Evolutionary conservation across 2,113 vertebrate genomes (phyloP), one percentile per base, ranked within the genome.

Genomic region (Grallaria varia): DNA sequence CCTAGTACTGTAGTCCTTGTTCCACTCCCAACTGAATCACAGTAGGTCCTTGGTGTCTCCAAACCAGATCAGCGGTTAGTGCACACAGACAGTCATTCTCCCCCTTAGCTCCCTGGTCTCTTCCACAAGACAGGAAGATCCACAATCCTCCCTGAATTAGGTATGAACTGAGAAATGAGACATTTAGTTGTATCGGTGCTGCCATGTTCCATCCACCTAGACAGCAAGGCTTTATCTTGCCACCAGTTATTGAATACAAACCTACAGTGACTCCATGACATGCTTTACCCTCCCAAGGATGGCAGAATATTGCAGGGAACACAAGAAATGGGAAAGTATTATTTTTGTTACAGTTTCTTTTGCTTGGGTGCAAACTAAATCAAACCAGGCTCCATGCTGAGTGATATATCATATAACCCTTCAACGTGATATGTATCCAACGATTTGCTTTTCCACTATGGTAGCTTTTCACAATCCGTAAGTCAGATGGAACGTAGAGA

Each of bases 381-480:
- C 96, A 97, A 96, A 89, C 87, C 56, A 85, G 90, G 47, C 59
- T 90, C 92, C 84, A 68, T 85, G 79, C 84, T 95, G 92, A 85
- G 93, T 93, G 90, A 94, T 96, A 69, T 33, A 97, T 96, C 95
- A 94, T 96, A 87, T 35, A 91, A 85, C 92, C 79, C 66, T 95
- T 82, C 76, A 5, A 76, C 88, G 89, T 87, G 91, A 95, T 96
- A 95, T 58, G 93, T 93, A 95, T 78, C 89, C 87, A 92, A 91
- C 66, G 0, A 90, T 96, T 95, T 97, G 74, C 93, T 97, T 97
- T 95, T 96, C 95, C 95, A 94, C 93, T 90, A 91, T n/a, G 25
- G 83, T 96, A 96, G 92, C 87, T 95, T 95, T 96, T 96, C 95
- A 88, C 79, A 97, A 97, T 96, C 84, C 90, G 14, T 93, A 97